Evolutionary conservation across 2,113 vertebrate species (phyloP).

Genomic region (Siphamia tubifer): DNA sequence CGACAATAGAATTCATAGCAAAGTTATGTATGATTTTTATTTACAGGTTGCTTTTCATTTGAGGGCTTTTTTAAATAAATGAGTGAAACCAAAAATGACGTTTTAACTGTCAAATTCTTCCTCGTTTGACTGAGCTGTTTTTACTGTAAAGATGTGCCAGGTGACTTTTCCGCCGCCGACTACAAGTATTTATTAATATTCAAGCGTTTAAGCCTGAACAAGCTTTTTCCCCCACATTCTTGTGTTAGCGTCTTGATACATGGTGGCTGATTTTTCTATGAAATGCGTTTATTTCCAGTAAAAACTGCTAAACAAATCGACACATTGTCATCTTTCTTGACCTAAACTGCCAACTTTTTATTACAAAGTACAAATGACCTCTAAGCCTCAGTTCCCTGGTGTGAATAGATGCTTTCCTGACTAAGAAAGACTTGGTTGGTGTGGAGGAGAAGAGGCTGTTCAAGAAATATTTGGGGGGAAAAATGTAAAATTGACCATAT

Average conservation of each 20-base stretch:
- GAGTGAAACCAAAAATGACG: slow-evolving; percentile 54
- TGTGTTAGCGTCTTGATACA: slow-evolving; percentile 4
- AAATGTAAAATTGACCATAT: neutral
- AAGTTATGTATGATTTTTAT: slow-evolving; percentile 65
- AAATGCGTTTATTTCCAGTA: neutral
- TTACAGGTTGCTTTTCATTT: slow-evolving; percentile 62
- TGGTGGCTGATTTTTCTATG: slow-evolving; percentile 4
- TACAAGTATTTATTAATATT: neutral
- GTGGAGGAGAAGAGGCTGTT: no score
- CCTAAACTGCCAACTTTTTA: no score
- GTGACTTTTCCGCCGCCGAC: neutral
- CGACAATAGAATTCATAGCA: slow-evolving; percentile 45
- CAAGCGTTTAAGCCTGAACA: neutral
- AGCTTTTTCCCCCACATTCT: neutral
- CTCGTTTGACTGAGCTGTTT: slow-evolving; percentile 4
- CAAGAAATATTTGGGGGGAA: no score
- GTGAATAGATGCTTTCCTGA: no score
- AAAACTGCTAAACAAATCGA: no score
- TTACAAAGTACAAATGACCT: no score
- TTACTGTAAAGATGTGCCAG: neutral
- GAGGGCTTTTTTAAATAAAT: slow-evolving; percentile 78
- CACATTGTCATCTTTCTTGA: no score
- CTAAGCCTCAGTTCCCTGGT: no score
- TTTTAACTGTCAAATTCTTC: slow-evolving; percentile 68
- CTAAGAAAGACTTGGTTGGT: no score